Percentiles rank a stretch among this genome's conserved stretches.
phyloP scores from a whole-genome alignment of 2,888 invertebrate species.

The Zygogramma bicolorata region DNA sequence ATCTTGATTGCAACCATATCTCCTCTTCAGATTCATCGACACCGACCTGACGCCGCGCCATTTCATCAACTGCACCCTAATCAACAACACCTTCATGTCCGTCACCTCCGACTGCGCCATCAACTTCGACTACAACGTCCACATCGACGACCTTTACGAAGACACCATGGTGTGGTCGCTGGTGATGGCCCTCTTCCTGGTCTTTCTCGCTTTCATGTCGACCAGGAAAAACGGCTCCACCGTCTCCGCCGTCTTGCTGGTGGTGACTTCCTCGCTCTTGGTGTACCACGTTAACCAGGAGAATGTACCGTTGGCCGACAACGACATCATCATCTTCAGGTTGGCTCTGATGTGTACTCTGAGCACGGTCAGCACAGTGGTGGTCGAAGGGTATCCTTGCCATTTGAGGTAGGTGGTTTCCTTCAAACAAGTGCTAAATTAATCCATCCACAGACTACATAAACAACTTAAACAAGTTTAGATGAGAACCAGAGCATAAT shows the following conservation, averaged over 20 bases:
- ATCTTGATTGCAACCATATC: no score
- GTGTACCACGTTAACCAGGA: no score
- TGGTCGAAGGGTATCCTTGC: slow-evolving; percentile 72
- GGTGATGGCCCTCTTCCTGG: slow-evolving; percentile 67
- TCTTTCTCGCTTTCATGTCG: slow-evolving; percentile 63
- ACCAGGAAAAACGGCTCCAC: slow-evolving; percentile 46
- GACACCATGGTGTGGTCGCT: slow-evolving; percentile 63
- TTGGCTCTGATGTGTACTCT: slow-evolving; percentile 68
- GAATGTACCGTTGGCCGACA: no score
- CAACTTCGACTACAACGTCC: slow-evolving; percentile 72
- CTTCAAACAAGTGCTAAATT: background rate
- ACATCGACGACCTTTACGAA: slow-evolving; percentile 68
- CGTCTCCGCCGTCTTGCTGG: slow-evolving; percentile 60
- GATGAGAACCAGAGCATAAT: no score
- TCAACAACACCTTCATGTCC: slow-evolving; percentile 69
- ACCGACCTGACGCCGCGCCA: slow-evolving; percentile 74
- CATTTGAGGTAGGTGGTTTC: slow-evolving; percentile 69
- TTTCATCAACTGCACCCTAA: slow-evolving; percentile 72
- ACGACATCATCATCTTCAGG: slow-evolving; percentile 38
- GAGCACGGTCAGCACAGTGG: slow-evolving; percentile 68
- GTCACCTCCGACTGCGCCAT: slow-evolving; percentile 64
- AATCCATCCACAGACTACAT: background rate
- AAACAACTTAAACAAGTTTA: no score
- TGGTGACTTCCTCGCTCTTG: slow-evolving; percentile 51
- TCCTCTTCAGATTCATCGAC: slow-evolving; percentile 73